Evolutionary conservation across 1,140 invertebrate genomes (phyloP).

Genomic region (Polyergus mexicanus): DNA sequence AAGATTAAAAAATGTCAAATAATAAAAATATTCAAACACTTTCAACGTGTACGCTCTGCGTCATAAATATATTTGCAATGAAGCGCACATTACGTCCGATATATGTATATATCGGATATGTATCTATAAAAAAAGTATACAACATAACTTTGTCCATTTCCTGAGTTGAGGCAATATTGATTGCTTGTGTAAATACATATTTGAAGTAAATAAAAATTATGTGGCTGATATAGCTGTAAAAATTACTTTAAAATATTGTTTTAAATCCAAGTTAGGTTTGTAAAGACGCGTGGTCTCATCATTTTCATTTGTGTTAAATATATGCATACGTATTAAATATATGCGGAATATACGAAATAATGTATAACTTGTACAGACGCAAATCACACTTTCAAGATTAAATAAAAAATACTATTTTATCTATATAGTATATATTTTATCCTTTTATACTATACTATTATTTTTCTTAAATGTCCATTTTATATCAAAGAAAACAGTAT

Average conservation of each 20-base stretch:
- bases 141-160: no score
- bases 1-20: no score
- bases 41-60: no score
- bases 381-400: neutral
- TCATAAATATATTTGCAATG: no score
- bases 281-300: neutral
- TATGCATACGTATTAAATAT: neutral
- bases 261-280: neutral
- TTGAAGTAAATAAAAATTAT: neutral
- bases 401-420: neutral
- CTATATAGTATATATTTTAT: neutral
- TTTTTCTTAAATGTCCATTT: no score
- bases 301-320: neutral
- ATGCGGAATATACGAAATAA: neutral
- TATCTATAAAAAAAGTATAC: no score
- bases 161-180: no score
- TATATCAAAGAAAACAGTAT: no score
- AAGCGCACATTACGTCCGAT: no score
- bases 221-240: neutral
- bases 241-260: neutral
- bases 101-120: no score
- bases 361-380: neutral
- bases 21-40: no score
- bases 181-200: neutral
- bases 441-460: no score